phyloP scores from a whole-genome alignment of 2,888 invertebrate genomes.

The Drosophila monieri region DNA sequence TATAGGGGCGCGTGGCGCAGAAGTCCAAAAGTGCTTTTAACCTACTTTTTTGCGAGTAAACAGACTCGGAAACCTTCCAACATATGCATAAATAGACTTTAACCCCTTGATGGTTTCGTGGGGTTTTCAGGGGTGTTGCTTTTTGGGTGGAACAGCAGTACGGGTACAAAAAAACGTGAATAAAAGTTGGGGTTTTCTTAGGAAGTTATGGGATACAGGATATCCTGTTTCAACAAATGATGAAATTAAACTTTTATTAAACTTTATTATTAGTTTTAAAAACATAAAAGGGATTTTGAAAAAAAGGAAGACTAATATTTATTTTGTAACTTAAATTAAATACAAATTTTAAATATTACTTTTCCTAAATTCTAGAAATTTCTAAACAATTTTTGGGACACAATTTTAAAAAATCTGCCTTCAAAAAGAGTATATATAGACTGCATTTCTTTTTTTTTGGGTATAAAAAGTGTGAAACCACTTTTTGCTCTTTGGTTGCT shows the following conservation, averaged over 20 bases:
- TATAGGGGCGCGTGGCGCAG: slow-evolving; percentile 41
- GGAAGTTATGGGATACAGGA: not conserved
- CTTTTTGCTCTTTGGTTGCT: slow-evolving; percentile 58
- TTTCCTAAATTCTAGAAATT: not conserved
- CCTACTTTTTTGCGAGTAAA: slow-evolving; percentile 68
- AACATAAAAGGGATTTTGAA: too few relatives aligned
- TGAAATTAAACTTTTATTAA: too few relatives aligned
- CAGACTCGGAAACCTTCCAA: slow-evolving; percentile 45
- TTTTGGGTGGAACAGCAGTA: not conserved
- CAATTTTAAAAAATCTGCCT: not conserved
- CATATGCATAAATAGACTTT: slow-evolving; percentile 75
- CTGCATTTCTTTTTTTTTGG: not conserved
- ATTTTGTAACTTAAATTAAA: not conserved
- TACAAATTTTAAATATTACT: too few relatives aligned
- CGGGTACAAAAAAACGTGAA: not conserved
- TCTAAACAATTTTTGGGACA: not conserved
- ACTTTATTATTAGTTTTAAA: too few relatives aligned
- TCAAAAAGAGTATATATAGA: not conserved
- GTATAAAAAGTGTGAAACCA: slow-evolving; percentile 54
- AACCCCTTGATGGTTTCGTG: slow-evolving; percentile 6
- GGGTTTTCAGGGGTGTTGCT: not conserved
- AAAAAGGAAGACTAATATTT: too few relatives aligned
- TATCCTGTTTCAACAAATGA: not conserved
- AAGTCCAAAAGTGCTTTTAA: slow-evolving; percentile 74
- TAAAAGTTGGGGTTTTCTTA: not conserved